Percentiles rank a stretch among this genome's conserved stretches.
Evolutionary conservation across 2,113 vertebrate species (phyloP).

Genomic region (Hippocampus zosterae): DNA sequence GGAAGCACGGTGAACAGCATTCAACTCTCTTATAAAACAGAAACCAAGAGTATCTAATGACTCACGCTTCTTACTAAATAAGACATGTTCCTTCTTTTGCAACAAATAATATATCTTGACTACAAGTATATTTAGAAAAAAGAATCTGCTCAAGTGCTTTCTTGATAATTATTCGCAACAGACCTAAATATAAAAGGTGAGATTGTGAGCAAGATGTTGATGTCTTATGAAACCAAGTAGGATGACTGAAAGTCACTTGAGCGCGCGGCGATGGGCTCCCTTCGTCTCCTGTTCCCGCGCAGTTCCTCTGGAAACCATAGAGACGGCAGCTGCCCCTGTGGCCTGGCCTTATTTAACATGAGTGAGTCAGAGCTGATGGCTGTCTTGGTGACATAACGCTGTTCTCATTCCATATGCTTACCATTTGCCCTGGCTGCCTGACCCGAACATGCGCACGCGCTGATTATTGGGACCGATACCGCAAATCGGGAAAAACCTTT

Average conservation of each 20-base stretch:
- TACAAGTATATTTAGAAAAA: too few species aligned
- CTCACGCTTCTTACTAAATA: background rate
- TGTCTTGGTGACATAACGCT: conserved; percentile 49
- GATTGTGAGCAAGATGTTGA: conserved; percentile 13
- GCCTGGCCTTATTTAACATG: conserved; percentile 58
- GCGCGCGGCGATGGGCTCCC: conserved; percentile 31
- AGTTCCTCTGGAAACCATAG: conserved; percentile 64
- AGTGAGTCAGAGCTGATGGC: conserved; percentile 59
- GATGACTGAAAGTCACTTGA: conserved; percentile 42
- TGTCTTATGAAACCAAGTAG: conserved; percentile 35
- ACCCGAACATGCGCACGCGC: conserved; percentile 25
- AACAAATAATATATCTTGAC: too few species aligned
- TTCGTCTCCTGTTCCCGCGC: conserved; percentile 49
- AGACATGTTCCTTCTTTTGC: background rate
- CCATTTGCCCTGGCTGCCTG: conserved; percentile 37
- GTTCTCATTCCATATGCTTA: conserved; percentile 55
- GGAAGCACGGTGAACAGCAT: conserved; percentile 1
- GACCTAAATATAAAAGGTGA: conserved; percentile 16
- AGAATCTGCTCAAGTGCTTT: background rate
- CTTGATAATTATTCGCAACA: conserved; percentile 5
- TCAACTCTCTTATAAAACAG: background rate
- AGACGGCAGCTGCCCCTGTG: conserved; percentile 60
- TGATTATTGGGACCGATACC: background rate
- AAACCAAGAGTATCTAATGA: background rate
- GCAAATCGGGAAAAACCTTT: too few species aligned